A percentile compares a stretch with the other conserved stretches of the same genome.
Evolutionary conservation across 2,797 vertebrate species (phyloP).

Genomic region (Acropternis orthonyx): DNA sequence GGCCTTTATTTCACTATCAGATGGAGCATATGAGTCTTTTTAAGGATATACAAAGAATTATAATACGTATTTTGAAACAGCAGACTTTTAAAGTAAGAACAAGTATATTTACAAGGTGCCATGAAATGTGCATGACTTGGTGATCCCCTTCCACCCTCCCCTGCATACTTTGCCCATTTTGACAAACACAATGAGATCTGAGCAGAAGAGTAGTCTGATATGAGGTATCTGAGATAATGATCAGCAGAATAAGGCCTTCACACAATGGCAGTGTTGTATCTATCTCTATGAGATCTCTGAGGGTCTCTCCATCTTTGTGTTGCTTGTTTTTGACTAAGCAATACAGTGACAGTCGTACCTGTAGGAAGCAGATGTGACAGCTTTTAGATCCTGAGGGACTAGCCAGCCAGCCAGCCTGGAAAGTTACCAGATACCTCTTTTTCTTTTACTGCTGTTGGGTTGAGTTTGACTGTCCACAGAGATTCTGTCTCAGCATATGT

Average conservation of each 20-base stretch:
- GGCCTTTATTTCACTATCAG: background rate
- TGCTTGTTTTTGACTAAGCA: background rate
- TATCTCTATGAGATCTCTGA: background rate
- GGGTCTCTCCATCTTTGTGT: background rate
- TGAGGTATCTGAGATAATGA: background rate
- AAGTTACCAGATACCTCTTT: background rate
- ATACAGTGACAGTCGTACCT: rapidly evolving
- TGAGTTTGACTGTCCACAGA: background rate
- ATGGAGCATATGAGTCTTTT: background rate
- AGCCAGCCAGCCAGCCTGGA: background rate
- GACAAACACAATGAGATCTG: background rate
- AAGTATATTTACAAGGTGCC: background rate
- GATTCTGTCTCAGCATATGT: background rate
- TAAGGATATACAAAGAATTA: background rate
- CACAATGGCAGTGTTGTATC: background rate
- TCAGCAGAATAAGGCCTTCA: background rate
- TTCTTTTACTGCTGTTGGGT: background rate
- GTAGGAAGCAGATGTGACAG: background rate
- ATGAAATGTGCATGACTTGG: rapidly evolving
- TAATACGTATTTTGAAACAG: background rate
- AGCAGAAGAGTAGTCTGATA: background rate
- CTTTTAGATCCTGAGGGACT: background rate
- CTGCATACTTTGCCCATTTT: background rate
- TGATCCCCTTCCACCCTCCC: rapidly evolving
- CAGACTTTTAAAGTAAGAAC: background rate